phyloP scores from a whole-genome alignment of 2,113 vertebrate species.

The Boleophthalmus pectinirostris region DNA sequence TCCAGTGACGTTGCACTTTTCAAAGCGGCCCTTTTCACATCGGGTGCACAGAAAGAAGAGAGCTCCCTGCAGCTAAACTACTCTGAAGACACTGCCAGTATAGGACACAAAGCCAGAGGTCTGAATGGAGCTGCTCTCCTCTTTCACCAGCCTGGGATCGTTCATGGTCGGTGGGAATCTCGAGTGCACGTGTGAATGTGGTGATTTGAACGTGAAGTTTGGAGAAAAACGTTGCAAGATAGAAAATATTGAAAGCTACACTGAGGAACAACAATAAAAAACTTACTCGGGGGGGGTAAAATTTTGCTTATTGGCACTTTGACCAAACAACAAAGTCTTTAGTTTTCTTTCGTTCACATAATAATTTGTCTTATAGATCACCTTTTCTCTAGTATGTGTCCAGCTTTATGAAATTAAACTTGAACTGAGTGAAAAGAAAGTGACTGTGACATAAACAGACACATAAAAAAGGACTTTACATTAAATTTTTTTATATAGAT shows the following conservation, averaged over 20 bases:
- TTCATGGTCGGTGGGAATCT: slow-evolving; percentile 20
- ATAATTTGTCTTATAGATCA: no score
- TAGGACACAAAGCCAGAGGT: slow-evolving; percentile 43
- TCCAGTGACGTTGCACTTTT: slow-evolving; percentile 4
- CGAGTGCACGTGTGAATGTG: not conserved
- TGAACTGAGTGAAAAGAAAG: no score
- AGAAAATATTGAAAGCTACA: not conserved
- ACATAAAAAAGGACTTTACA: no score
- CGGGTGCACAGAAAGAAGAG: slow-evolving; percentile 38
- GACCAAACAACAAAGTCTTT: no score
- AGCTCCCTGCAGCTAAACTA: slow-evolving; percentile 46
- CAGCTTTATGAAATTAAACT: no score
- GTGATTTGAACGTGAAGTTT: not conserved
- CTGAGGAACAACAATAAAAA: not conserved
- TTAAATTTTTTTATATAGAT: no score
- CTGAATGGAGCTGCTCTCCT: slow-evolving; percentile 32
- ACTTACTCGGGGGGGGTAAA: no score
- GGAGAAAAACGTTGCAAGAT: not conserved
- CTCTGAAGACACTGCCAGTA: slow-evolving; percentile 20
- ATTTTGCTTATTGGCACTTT: no score
- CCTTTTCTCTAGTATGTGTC: no score
- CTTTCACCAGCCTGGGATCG: slow-evolving; percentile 31
- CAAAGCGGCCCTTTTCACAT: slow-evolving; percentile 6
- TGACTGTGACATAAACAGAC: no score
- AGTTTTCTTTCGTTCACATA: no score